Conservation (phyloP, 2,888 invertebrate species). For the Maniola hyperantus region DNA sequence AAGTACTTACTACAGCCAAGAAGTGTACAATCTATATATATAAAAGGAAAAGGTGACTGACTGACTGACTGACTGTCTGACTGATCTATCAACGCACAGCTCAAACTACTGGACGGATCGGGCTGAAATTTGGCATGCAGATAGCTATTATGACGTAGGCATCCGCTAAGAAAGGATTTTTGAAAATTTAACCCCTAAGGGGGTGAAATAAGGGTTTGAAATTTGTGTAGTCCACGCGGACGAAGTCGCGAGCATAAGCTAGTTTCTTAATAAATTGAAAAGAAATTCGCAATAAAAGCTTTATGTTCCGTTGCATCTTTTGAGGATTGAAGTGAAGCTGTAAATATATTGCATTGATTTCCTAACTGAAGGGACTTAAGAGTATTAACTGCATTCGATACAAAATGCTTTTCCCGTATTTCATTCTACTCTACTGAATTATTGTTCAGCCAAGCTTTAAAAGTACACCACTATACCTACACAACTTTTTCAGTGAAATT, state of each 20-base stretch:
- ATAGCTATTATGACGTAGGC: too few species aligned
- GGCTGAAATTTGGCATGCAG: too few species aligned
- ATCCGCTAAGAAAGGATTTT: too few species aligned
- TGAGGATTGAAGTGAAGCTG: conserved; percentile 4
- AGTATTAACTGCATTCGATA: conserved; percentile 4
- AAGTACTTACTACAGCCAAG: too few species aligned
- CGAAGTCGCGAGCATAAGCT: too few species aligned
- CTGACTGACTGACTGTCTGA: too few species aligned
- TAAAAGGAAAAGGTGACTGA: too few species aligned
- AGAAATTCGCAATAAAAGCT: background rate
- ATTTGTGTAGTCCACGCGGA: too few species aligned
- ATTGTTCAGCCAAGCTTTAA: background rate
- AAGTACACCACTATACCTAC: background rate
- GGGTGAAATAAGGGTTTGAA: too few species aligned
- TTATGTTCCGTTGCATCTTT: conserved; percentile 1
- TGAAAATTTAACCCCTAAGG: too few species aligned
- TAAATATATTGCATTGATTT: background rate
- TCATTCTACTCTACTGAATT: background rate
- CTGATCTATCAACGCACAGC: too few species aligned
- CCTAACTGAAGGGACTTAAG: background rate
- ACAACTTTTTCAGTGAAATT: background rate
- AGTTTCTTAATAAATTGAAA: background rate
- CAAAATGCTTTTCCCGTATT: background rate
- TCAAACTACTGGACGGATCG: too few species aligned
- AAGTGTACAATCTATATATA: background rate